These are phyloP conservation scores for Caenorhabditis doughertyi DNA, from an alignment of 2,888 invertebrate genomes.

Conservation along the genomic window DNA sequence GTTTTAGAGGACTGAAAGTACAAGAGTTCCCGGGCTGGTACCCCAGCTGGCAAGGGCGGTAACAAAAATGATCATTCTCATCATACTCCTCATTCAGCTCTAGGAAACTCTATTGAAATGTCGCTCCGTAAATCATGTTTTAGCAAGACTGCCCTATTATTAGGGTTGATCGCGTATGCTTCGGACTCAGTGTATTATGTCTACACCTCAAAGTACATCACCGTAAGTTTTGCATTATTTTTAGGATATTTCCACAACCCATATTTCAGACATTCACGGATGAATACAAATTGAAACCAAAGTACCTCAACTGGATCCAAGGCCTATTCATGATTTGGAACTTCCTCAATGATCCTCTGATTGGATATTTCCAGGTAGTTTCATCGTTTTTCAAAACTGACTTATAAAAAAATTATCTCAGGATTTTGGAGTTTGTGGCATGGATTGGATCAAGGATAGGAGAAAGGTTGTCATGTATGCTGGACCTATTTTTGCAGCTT, in stretches of 20 bases:
- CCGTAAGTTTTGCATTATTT: conserved; percentile 7
- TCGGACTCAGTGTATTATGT: conserved; percentile 39
- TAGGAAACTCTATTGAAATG: no score
- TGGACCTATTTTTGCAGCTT: conserved; percentile 83
- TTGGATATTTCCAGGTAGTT: conserved; percentile 76
- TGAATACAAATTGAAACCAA: conserved; percentile 66
- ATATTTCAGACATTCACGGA: conserved; percentile 70
- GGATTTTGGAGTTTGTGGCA: conserved; percentile 74
- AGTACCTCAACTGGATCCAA: conserved; percentile 69
- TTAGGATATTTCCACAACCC: background rate
- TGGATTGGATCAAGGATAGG: conserved; percentile 76
- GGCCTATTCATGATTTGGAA: conserved; percentile 73
- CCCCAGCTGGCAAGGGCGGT: no score
- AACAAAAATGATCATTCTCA: no score
- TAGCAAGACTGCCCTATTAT: conserved; percentile 40
- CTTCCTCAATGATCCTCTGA: conserved; percentile 74
- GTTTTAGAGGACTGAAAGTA: no score
- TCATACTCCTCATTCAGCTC: no score
- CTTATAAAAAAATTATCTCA: conserved; percentile 26
- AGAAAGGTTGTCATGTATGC: conserved; percentile 83
- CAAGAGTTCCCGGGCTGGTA: no score
- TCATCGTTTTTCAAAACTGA: background rate
- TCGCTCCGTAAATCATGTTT: conserved; percentile 25
- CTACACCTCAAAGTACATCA: conserved; percentile 56
- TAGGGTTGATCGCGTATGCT: conserved; percentile 40